Percentiles rank a stretch among this genome's conserved stretches.
These are phyloP conservation scores for Stegana nigrithorax DNA, from an alignment of 2,888 invertebrate species.

Conservation along the genomic window DNA sequence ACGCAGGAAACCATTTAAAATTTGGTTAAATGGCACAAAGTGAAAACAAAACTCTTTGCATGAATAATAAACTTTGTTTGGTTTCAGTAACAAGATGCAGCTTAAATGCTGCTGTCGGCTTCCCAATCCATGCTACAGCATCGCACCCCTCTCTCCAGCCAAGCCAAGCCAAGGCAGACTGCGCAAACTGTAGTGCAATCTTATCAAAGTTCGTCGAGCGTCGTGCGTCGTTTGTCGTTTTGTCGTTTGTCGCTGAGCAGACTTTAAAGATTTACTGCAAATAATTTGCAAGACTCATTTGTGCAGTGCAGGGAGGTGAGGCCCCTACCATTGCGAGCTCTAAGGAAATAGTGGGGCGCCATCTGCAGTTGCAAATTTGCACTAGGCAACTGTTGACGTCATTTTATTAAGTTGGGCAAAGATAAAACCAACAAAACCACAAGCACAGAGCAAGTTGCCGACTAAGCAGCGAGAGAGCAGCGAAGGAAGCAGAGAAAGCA, in stretches of 20 bases:
- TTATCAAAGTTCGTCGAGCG: too few species aligned
- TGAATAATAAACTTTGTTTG: constrained; percentile 9
- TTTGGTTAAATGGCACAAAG: not conserved
- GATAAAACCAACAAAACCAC: constrained; percentile 62
- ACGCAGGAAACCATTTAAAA: constrained; percentile 5
- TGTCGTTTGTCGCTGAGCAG: not conserved
- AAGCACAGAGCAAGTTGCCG: too few species aligned
- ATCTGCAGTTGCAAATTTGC: constrained; percentile 50
- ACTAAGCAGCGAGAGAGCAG: too few species aligned
- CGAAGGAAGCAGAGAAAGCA: constrained; percentile 24
- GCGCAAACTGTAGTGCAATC: constrained; percentile 3
- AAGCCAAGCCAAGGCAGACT: too few species aligned
- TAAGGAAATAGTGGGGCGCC: too few species aligned
- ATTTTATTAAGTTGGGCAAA: constrained; percentile 56
- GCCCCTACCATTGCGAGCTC: not conserved
- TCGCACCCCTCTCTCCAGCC: too few species aligned
- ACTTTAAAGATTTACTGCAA: constrained; percentile 15
- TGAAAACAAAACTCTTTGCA: constrained; percentile 12
- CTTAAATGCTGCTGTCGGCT: too few species aligned
- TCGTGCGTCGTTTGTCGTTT: too few species aligned
- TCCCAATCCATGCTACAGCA: too few species aligned
- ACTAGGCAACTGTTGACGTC: constrained; percentile 61
- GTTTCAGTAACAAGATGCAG: not conserved
- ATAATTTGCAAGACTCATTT: constrained; percentile 19
- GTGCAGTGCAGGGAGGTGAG: not conserved